Evolutionary conservation across 2,797 vertebrate species (phyloP), one percentile per base, ranked within the genome.

Genomic region (Simalia tracyae): DNA sequence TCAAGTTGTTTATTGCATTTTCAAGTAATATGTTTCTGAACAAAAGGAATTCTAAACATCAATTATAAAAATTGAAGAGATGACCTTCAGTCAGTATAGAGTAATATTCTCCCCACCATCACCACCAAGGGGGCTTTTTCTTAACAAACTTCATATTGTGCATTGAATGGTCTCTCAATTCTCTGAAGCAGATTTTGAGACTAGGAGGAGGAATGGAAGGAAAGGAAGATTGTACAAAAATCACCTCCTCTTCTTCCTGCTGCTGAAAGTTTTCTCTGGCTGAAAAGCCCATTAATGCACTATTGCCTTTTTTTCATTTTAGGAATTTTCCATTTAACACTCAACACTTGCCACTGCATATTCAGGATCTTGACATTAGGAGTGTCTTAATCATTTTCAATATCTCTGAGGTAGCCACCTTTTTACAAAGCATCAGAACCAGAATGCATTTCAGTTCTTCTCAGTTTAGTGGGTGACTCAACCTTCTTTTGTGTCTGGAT

Each of bases 381-480:
- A 12, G 8, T 92, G 24, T 89, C 50, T 90, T 60, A 89, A 90
- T 92, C 91, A 94, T 0, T 7, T 93, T 94, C 94, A 92, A 92
- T 76, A 2, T 92, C 91, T 96, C 85, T 2, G 19, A 97, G 92
- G 94, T 95, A 89, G 90, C 87, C 94, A 97, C 88, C 2, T 63
- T 81, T 46, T 92, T 96, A 95, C 94, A 96, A 96, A 10, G 31
- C n/a, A 14, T 7, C 56, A 95, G 5, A 95, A 88, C 92, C 94
- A 88, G 19, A 14, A 95, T 96, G 94, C 95, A 89, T 94, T 95
- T 97, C 94, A 95, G 94, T 88, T 89, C 91, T 92, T 89, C 96
- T 96, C 94, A 94, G 92, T 90, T 92, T 95, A 94, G 94, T 96
- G 91, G 95, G 96, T 95, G 96, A 97, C 96, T 96, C 96, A 97